These are phyloP conservation scores for Hetaerina americana DNA, from an alignment of 1,140 invertebrate species.

Conservation along the genomic window DNA sequence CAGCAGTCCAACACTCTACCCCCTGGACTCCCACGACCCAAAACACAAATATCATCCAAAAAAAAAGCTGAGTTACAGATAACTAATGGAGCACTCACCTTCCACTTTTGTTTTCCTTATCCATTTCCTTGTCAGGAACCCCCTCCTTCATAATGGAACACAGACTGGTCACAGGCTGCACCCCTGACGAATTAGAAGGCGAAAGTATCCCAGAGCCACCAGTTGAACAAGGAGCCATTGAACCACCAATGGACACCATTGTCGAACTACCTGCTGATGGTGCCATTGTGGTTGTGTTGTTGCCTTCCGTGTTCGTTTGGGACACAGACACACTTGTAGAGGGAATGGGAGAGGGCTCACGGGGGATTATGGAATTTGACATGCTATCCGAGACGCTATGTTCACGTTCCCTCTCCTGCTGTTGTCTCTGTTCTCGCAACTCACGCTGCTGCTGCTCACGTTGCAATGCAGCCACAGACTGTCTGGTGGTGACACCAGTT, in stretches of 20 bases:
- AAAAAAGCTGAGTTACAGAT: too few relatives aligned
- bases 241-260: conserved; percentile 1
- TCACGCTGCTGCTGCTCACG: conserved; percentile 50
- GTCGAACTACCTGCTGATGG: conserved; percentile 21
- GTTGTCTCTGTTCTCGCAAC: conserved; percentile 19
- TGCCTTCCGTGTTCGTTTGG: conserved; percentile 9
- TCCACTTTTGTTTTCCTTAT: conserved; percentile 4
- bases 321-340: conserved; percentile 9
- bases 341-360: conserved; percentile 10
- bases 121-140: conserved; percentile 2
- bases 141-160: not conserved
- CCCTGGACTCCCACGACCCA: too few relatives aligned
- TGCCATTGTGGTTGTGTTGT: conserved; percentile 17
- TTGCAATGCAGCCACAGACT: conserved; percentile 41
- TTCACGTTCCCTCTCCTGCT: conserved; percentile 21
- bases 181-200: not conserved
- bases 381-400: not conserved
- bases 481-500: conserved; percentile 22
- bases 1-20: too few relatives aligned
- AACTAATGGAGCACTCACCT: not conserved
- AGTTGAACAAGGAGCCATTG: conserved; percentile 3
- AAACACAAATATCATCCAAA: too few relatives aligned
- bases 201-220: not conserved
- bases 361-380: not conserved
- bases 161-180: not conserved